Base-by-base conservation (phyloP, 2,888 invertebrate genomes). In the Temnothorax unifasciatus region DNA sequence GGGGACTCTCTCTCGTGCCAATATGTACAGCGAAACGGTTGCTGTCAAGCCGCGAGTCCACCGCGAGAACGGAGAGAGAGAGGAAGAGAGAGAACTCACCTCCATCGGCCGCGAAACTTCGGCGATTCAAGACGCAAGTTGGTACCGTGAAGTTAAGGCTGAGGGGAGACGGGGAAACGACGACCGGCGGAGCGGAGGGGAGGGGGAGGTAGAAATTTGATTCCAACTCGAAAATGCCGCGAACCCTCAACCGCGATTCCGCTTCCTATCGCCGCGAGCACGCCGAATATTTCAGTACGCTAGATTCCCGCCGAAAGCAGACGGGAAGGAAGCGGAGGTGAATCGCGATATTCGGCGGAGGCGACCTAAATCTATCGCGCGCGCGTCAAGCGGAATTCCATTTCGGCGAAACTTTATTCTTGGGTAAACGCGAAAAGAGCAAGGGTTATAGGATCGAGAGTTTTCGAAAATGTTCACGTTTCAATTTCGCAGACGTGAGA, bases 121-220 rank as follows among this genome's bases (percentile, higher is more conserved):
- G 29, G 21, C 38, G 69, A 79, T 79, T 79, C 79, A 21, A 77
- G 38, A 18, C 25, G 69, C 59, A 79, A 79, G 79, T 89, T 89
- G 87, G 90, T 83, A 66, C 83, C 85, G 59, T 82, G 61, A 86
- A 79, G 79, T 79, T 79, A 38, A 71, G 38, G 52, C 6, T 8
- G 52, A 54, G n/a, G 50, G 5, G 18, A 5, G 18, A 6, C 18
- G 21, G 71, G 41, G 21, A 34, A 6, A 54, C 54, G 57, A 18
- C 21, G 54, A 38, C 15, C 50, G n/a, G 34, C 3, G 3, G 15
- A 3, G 18, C 18, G 9, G 52, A 41, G 34, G 34, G 54, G 29
- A 29, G 29, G 11, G n/a, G 18, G 38, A 8, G 38, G 41, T 25
- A 34, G 76, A 84, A 84, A 84, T 84, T 84, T 81, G 84, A 84